Conservation (phyloP, 2,888 invertebrate genomes). For the Orchestes rusci region DNA sequence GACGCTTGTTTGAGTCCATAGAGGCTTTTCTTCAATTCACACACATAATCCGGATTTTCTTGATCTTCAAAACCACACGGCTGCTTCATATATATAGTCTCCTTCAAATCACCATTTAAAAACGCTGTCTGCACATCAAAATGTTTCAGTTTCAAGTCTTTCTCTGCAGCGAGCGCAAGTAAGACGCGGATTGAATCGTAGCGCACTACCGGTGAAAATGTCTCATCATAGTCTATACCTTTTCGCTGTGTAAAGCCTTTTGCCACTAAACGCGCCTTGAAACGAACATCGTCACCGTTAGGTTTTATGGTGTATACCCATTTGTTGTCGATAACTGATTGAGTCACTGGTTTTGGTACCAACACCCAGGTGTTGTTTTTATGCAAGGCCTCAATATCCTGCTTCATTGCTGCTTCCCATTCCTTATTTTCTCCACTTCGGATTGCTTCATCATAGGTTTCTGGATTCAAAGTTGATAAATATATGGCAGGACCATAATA, state of each 20-base stretch:
- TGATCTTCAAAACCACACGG: conserved; percentile 10
- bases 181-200: conserved; percentile 15
- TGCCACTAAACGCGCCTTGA: conserved; percentile 16
- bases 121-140: conserved; percentile 19
- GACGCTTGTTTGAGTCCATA: conserved; percentile 11
- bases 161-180: conserved; percentile 12
- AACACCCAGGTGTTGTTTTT: conserved; percentile 16
- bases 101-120: conserved; percentile 15
- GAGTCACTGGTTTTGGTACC: conserved; percentile 9
- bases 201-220: conserved; percentile 16
- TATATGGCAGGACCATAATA: neutral
- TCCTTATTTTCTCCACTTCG: neutral
- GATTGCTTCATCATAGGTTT: neutral
- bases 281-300: conserved; percentile 10
- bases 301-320: conserved; percentile 5
- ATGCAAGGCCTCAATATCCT: neutral
- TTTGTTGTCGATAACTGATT: conserved; percentile 16
- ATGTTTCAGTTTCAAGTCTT: conserved; percentile 1
- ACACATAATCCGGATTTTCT: conserved; percentile 3
- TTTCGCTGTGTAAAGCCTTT: conserved; percentile 15
- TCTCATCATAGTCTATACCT: conserved; percentile 11
- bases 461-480: neutral
- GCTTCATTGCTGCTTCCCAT: neutral
- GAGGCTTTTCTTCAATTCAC: conserved; percentile 7
- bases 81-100: conserved; percentile 18